Evolutionary conservation across 2,113 vertebrate species (phyloP).

Genomic region (Dascyllus trimaculatus): DNA sequence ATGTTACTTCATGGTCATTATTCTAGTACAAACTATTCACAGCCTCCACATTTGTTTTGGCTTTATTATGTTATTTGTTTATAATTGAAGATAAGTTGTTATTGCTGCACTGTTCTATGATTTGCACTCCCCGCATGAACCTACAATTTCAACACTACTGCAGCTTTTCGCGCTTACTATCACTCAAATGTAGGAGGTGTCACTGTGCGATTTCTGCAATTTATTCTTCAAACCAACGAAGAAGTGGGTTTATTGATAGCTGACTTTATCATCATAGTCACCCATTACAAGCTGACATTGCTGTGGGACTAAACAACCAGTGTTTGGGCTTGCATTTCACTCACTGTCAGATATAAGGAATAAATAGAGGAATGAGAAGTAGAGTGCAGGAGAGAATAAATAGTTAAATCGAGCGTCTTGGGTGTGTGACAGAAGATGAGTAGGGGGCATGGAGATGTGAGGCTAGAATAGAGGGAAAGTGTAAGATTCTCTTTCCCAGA

Average conservation of each 20-base stretch:
- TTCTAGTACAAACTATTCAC: not conserved
- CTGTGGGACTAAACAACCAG: not conserved
- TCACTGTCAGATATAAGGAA: not conserved
- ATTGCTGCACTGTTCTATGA: not conserved
- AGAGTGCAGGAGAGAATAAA: slow-evolving; percentile 25
- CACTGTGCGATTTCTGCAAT: slow-evolving; percentile 22
- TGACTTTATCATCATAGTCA: not conserved
- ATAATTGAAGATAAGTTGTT: not conserved
- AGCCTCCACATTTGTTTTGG: not conserved
- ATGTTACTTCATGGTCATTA: not conserved
- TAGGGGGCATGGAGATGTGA: slow-evolving; percentile 22
- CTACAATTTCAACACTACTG: slow-evolving; percentile 22
- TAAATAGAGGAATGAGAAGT: not conserved
- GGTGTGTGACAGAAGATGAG: slow-evolving; percentile 14
- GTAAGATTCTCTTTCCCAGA: slow-evolving; percentile 73
- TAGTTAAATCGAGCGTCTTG: not conserved
- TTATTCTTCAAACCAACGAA: not conserved
- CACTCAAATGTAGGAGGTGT: not conserved
- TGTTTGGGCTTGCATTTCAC: not conserved
- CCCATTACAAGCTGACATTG: not conserved
- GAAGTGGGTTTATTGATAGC: not conserved
- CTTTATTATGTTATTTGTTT: not conserved
- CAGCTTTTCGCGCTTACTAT: slow-evolving; percentile 22
- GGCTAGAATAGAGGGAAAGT: slow-evolving; percentile 45
- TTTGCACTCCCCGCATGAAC: not conserved